A percentile compares a stretch with the other conserved stretches of the same genome.
Evolutionary conservation across 2,888 invertebrate species (phyloP).

Genomic region (Drosophila paranaensis): DNA sequence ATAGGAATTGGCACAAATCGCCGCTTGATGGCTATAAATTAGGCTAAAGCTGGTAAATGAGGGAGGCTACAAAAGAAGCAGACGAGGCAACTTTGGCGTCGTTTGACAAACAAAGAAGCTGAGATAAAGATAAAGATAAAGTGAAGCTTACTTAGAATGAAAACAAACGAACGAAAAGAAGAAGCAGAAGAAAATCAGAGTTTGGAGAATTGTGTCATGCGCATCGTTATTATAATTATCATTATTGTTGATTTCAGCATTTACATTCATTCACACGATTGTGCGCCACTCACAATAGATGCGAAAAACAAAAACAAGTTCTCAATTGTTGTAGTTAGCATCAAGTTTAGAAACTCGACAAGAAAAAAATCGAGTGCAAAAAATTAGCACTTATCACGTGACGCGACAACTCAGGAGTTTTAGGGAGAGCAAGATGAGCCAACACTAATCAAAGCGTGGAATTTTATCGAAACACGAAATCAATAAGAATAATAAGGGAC

Average conservation of each 20-base stretch:
- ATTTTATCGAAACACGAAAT: not conserved
- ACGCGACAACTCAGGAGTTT: constrained; percentile 1
- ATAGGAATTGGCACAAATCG: constrained; percentile 68
- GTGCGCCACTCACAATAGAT: constrained; percentile 32
- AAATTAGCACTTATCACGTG: constrained; percentile 48
- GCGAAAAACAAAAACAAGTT: constrained; percentile 37
- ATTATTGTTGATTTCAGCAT: constrained; percentile 54
- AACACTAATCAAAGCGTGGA: not conserved
- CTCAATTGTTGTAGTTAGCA: constrained; percentile 31
- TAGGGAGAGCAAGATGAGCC: not conserved
- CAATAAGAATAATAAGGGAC: not conserved
- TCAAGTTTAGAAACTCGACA: constrained; percentile 19
- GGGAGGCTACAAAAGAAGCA: not conserved
- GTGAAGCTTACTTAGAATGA: constrained; percentile 43
- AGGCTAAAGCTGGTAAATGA: constrained; percentile 42
- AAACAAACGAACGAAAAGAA: constrained; percentile 7
- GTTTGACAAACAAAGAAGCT: constrained; percentile 25
- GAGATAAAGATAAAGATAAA: constrained; percentile 27
- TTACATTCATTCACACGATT: constrained; percentile 47
- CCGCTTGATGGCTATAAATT: constrained; percentile 67
- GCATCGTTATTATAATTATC: constrained; percentile 43
- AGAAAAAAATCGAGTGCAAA: constrained; percentile 4
- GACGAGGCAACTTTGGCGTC: constrained; percentile 4
- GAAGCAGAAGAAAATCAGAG: not conserved
- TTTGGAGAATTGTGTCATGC: constrained; percentile 55